Percentiles rank a stretch among this genome's conserved stretches.
These are phyloP conservation scores for Venturia canescens DNA, from an alignment of 1,140 invertebrate species.

Conservation along the genomic window DNA sequence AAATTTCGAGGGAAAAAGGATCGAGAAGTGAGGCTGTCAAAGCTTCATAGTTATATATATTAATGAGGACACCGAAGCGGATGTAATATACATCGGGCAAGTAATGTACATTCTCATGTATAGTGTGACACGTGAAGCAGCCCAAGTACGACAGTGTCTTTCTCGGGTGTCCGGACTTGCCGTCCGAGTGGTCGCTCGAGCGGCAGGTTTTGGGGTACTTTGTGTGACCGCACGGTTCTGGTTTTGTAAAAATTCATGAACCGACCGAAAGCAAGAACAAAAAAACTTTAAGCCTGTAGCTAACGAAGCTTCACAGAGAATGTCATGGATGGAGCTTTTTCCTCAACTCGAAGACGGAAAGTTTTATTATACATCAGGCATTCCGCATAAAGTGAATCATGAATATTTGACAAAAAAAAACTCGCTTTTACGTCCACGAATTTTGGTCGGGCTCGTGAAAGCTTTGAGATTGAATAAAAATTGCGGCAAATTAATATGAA, in stretches of 20 bases:
- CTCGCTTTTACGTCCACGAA: no score
- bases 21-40: constrained; percentile 10
- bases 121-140: not conserved
- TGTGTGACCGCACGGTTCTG: not conserved
- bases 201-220: not conserved
- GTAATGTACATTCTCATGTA: not conserved
- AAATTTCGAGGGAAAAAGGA: not conserved
- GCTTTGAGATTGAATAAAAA: no score
- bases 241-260: constrained; percentile 9
- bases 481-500: no score
- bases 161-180: not conserved
- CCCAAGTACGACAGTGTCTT: not conserved
- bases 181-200: constrained; percentile 4
- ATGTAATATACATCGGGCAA: not conserved
- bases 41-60: constrained; percentile 23
- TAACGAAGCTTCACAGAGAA: constrained; percentile 8
- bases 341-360: not conserved
- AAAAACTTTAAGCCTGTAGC: not conserved
- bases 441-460: no score
- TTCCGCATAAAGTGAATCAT: no score
- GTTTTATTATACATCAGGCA: no score
- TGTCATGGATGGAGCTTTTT: not conserved
- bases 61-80: constrained; percentile 16
- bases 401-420: no score
- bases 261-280: not conserved